A percentile compares a stretch with the other conserved stretches of the same genome.
Evolutionary conservation across 2,888 invertebrate genomes (phyloP).

Genomic region (Geotrupes spiniger): DNA sequence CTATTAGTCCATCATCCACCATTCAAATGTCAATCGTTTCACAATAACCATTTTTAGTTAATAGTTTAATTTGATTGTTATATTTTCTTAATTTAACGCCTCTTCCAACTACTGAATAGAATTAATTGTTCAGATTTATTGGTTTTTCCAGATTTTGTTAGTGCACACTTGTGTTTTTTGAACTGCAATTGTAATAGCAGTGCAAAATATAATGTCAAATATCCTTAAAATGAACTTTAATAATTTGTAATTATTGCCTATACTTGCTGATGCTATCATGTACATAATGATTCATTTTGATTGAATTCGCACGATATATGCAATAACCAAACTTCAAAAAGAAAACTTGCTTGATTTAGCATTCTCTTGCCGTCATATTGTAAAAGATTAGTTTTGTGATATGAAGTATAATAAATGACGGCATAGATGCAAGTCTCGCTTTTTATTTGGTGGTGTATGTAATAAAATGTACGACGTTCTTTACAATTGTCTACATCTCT

Average conservation of each 20-base stretch:
- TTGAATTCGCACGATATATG: background rate
- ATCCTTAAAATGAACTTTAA: too few species aligned
- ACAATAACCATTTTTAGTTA: too few species aligned
- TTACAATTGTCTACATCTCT: constrained; percentile 1
- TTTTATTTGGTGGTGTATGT: constrained; percentile 12
- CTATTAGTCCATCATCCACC: too few species aligned
- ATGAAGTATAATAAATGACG: background rate
- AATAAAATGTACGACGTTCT: constrained; percentile 10
- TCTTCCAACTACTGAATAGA: too few species aligned
- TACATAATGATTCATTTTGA: background rate
- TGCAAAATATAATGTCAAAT: too few species aligned
- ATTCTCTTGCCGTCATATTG: constrained; percentile 1
- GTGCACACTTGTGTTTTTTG: too few species aligned
- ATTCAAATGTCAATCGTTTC: too few species aligned
- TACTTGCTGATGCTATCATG: constrained; percentile 9
- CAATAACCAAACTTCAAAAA: constrained; percentile 6
- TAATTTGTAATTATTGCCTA: constrained; percentile 15
- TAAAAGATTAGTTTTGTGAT: constrained; percentile 1
- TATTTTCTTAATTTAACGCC: too few species aligned
- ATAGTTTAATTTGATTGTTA: too few species aligned
- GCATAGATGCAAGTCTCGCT: constrained; percentile 3
- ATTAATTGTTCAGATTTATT: too few species aligned
- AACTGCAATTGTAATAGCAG: too few species aligned
- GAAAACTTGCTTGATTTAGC: constrained; percentile 3
- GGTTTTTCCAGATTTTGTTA: too few species aligned